These are phyloP conservation scores for Oncorhynchus nerka DNA, from an alignment of 2,113 vertebrate species.

Conservation along the genomic window DNA sequence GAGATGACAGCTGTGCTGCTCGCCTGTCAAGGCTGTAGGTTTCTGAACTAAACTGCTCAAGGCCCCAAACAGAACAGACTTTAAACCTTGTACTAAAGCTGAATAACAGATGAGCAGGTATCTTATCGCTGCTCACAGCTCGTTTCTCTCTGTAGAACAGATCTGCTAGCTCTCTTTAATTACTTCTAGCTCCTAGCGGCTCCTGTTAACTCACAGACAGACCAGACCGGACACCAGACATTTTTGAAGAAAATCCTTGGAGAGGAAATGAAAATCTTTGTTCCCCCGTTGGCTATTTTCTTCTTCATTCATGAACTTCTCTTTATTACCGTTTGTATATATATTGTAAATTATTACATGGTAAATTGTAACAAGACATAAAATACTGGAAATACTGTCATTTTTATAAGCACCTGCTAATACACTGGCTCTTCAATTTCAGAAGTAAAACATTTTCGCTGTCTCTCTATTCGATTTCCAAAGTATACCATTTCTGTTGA, in stretches of 20 bases:
- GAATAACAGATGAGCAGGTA: background rate
- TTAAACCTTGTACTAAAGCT: background rate
- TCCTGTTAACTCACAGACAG: background rate
- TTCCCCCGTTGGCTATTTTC: conserved; percentile 12
- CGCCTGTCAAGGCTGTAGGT: background rate
- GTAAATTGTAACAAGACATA: too few species aligned
- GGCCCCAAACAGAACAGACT: background rate
- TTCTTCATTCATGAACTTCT: conserved; percentile 19
- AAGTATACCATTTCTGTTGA: too few species aligned
- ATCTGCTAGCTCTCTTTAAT: background rate
- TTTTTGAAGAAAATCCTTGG: conserved; percentile 19
- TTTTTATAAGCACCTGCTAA: too few species aligned
- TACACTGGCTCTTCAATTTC: too few species aligned
- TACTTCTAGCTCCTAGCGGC: background rate
- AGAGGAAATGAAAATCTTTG: conserved; percentile 21
- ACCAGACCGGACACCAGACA: background rate
- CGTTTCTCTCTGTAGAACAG: background rate
- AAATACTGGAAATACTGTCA: too few species aligned
- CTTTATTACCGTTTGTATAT: background rate
- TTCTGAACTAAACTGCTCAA: background rate
- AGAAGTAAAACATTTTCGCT: too few species aligned
- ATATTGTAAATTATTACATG: background rate
- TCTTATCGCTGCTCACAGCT: background rate
- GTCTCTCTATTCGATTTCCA: too few species aligned
- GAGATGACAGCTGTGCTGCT: conserved; percentile 29